phyloP scores from a whole-genome alignment of 2,113 vertebrate genomes.

The Serinus canaria region DNA sequence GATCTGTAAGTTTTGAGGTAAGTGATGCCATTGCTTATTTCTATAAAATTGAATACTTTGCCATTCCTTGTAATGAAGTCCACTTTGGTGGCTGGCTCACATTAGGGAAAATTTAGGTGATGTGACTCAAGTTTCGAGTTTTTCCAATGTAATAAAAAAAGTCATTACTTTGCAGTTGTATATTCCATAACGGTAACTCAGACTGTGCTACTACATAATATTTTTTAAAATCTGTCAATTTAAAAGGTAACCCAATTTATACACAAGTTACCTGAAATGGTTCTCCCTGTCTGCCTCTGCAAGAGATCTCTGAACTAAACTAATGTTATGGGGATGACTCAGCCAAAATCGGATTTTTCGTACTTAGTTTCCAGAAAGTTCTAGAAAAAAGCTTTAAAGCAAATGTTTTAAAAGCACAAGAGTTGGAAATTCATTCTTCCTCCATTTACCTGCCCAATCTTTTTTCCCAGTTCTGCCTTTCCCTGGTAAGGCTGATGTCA shows the following conservation, averaged over 20 bases:
- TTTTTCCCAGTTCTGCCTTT: neutral
- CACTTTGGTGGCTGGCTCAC: neutral
- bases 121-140: neutral
- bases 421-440: neutral
- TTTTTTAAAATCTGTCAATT: neutral
- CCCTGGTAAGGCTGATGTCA: neutral
- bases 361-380: neutral
- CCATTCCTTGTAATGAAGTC: neutral
- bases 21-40: conserved; percentile 36
- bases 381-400: neutral
- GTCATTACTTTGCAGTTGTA: neutral
- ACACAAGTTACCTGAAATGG: neutral
- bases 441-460: neutral
- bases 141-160: neutral
- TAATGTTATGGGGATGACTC: neutral
- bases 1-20: conserved; percentile 98
- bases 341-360: neutral
- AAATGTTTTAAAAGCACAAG: neutral
- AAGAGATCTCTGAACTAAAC: neutral
- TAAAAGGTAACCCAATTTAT: neutral
- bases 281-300: neutral
- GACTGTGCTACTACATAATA: neutral
- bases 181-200: neutral
- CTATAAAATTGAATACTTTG: neutral
- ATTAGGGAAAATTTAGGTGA: neutral